Conservation (phyloP, 2,113 vertebrate species). For the Mellivora capensis region DNA sequence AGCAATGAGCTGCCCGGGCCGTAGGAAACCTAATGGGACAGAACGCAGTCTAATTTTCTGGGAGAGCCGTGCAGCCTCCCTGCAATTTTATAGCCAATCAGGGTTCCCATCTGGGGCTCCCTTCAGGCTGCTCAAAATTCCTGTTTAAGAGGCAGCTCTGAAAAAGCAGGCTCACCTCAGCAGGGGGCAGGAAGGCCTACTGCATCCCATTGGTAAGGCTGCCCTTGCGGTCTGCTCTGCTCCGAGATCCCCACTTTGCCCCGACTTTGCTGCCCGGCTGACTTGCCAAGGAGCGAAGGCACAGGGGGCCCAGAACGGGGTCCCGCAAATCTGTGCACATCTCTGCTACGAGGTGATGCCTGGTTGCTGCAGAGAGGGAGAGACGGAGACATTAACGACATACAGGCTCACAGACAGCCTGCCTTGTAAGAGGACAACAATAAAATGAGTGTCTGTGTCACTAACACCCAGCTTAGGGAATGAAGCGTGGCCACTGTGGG, state of each 20-base stretch:
- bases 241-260: accelerated
- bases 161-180: neutral
- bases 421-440: too few relatives aligned
- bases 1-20: neutral
- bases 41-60: neutral
- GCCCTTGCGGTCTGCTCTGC: neutral
- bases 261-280: neutral
- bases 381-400: neutral
- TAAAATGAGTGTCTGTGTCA: accelerated
- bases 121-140: neutral
- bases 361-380: neutral
- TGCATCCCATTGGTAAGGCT: accelerated
- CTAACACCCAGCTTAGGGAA: neutral
- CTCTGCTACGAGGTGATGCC: neutral
- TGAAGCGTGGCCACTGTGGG: accelerated
- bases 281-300: neutral
- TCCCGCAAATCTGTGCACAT: neutral
- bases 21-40: neutral
- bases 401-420: too few relatives aligned
- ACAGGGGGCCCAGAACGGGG: accelerated
- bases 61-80: neutral
- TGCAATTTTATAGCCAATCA: neutral
- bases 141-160: neutral
- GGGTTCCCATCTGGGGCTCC: neutral
- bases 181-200: too few relatives aligned